Conservation (phyloP, 2,888 invertebrate genomes). For the Selenia dentaria region DNA sequence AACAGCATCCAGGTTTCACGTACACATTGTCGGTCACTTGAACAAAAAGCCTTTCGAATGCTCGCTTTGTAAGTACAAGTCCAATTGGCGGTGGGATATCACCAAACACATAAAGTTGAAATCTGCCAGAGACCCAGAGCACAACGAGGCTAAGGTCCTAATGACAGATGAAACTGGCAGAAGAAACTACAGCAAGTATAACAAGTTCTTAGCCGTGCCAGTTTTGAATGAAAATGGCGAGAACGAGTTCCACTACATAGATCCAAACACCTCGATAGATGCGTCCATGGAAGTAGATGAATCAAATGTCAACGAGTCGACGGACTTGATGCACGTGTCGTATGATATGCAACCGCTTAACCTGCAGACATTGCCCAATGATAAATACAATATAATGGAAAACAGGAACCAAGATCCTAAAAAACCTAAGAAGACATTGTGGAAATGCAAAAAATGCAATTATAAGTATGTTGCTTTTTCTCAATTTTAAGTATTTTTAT, state of each 20-base stretch:
- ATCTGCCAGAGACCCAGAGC: constrained; percentile 92
- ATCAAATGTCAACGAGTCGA: constrained; percentile 64
- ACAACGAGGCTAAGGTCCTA: constrained; percentile 91
- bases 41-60: constrained; percentile 98
- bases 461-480: constrained; percentile 87
- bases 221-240: constrained; percentile 83
- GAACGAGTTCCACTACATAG: constrained; percentile 74
- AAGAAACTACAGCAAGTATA: constrained; percentile 96
- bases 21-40: constrained; percentile 96
- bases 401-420: constrained; percentile 60
- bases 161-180: constrained; percentile 97
- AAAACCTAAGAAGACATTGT: constrained; percentile 89
- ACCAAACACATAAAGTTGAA: constrained; percentile 97
- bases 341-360: constrained; percentile 86
- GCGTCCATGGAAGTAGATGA: constrained; percentile 77
- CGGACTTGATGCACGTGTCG: constrained; percentile 61
- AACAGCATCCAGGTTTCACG: constrained; percentile 96
- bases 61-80: constrained; percentile 96
- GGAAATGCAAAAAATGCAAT: constrained; percentile 96
- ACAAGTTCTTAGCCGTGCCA: constrained; percentile 91
- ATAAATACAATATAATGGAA: constrained; percentile 53
- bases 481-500: no score
- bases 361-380: constrained; percentile 73
- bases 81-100: constrained; percentile 99
- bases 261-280: constrained; percentile 65